Percentiles rank a stretch among this genome's conserved stretches.
These are phyloP conservation scores for Eonycteris spelaea DNA, from an alignment of 2,113 vertebrate species.

Conservation along the genomic window DNA sequence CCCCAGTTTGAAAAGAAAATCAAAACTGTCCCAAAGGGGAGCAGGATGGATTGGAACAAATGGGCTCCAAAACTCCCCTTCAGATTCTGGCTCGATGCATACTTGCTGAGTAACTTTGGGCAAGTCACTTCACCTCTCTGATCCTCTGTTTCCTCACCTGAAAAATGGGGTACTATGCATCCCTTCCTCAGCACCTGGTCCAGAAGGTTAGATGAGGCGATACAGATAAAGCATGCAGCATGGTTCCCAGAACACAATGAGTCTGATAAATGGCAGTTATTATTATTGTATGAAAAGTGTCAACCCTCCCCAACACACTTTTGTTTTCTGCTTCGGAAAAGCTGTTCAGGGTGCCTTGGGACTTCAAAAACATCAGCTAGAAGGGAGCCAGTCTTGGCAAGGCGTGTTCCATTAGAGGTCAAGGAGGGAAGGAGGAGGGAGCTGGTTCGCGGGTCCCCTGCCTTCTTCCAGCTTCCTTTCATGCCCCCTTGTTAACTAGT, in stretches of 20 bases:
- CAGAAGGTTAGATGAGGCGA: not conserved
- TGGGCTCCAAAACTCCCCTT: not conserved
- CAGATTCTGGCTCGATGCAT: not conserved
- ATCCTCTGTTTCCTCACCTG: not conserved
- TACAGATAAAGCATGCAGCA: rapidly evolving
- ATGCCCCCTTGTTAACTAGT: too few species aligned
- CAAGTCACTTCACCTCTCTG: not conserved
- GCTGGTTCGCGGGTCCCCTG: too few species aligned
- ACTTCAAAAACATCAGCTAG: not conserved
- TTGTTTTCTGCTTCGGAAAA: not conserved
- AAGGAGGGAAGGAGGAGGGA: not conserved
- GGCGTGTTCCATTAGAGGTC: not conserved
- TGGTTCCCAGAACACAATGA: rapidly evolving
- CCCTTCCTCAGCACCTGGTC: not conserved
- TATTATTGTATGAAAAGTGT: not conserved
- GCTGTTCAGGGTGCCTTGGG: not conserved
- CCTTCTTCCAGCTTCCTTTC: not conserved
- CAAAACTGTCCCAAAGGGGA: not conserved
- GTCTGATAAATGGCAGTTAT: rapidly evolving
- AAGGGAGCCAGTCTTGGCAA: not conserved
- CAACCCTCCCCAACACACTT: rapidly evolving
- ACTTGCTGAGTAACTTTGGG: not conserved
- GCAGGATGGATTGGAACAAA: not conserved
- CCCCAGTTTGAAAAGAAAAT: not conserved
- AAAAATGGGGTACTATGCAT: not conserved